These are phyloP conservation scores for Parascotia fuliginaria DNA, from an alignment of 2,888 invertebrate genomes.

Conservation along the genomic window DNA sequence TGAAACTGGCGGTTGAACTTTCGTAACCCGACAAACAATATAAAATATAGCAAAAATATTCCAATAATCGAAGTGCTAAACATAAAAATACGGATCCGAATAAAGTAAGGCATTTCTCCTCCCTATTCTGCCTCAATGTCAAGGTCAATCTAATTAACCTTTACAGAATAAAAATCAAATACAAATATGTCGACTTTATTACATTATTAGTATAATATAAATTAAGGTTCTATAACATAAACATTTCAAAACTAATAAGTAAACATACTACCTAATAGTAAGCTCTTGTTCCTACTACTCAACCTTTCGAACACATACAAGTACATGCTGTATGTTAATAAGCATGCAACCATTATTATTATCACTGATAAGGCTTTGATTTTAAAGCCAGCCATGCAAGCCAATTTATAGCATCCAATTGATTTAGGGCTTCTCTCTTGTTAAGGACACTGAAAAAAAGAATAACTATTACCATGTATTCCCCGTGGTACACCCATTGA, in stretches of 20 bases:
- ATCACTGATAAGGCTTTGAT: constrained; percentile 50
- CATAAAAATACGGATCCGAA: too few relatives aligned
- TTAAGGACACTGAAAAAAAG: constrained; percentile 36
- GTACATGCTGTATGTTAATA: constrained; percentile 62
- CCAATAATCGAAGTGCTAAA: too few relatives aligned
- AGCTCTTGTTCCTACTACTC: constrained; percentile 47
- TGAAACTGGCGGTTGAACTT: too few relatives aligned
- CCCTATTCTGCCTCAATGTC: too few relatives aligned
- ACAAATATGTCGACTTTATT: constrained; percentile 23
- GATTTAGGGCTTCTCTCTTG: constrained; percentile 25
- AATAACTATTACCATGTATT: constrained; percentile 1
- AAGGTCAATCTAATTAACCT: too few relatives aligned
- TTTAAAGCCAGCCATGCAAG: constrained; percentile 54
- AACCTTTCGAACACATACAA: constrained; percentile 57
- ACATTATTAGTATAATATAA: constrained; percentile 3
- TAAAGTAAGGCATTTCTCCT: too few relatives aligned
- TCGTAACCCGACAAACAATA: too few relatives aligned
- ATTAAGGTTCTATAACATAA: background rate
- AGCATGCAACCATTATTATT: constrained; percentile 44
- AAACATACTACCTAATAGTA: constrained; percentile 56
- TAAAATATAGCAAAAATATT: too few relatives aligned
- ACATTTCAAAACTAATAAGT: constrained; percentile 38
- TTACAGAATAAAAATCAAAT: constrained; percentile 28
- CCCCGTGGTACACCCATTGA: too few relatives aligned
- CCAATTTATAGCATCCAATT: constrained; percentile 4